phyloP scores from a whole-genome alignment of 2,113 vertebrate genomes.

The Triplophysa siluroides region DNA sequence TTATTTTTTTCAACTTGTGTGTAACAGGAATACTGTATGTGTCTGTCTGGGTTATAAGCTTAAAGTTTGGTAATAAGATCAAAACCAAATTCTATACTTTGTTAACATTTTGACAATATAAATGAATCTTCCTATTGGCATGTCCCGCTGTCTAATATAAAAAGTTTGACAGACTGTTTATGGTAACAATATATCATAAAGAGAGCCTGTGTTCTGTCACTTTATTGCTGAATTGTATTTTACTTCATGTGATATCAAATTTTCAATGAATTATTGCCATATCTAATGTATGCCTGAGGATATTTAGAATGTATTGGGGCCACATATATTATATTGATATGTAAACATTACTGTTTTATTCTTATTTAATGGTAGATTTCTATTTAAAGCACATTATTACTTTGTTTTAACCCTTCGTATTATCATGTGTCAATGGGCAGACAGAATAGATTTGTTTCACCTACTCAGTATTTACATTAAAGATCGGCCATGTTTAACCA shows the following conservation, averaged over 20 bases:
- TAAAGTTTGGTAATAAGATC: not conserved
- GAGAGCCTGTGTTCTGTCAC: not conserved
- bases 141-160: conserved; percentile 38
- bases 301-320: conserved; percentile 5
- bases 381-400: not conserved
- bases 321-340: conserved; percentile 19
- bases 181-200: conserved; percentile 12
- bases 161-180: conserved; percentile 27
- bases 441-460: conserved; percentile 11
- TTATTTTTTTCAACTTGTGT: conserved; percentile 1
- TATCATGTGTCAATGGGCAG: not conserved
- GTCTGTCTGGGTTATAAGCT: not conserved
- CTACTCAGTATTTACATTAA: not conserved
- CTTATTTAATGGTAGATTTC: conserved; percentile 33
- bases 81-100: not conserved
- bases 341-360: conserved; percentile 32
- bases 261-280: not conserved
- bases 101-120: not conserved
- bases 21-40: too few species aligned
- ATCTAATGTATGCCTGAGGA: conserved; percentile 13
- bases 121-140: conserved; percentile 49
- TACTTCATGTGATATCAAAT: not conserved
- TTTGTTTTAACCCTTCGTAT: not conserved
- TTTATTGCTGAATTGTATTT: not conserved
- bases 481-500: not conserved